A percentile compares a stretch with the other conserved stretches of the same genome.
Conservation (phyloP, 2,797 vertebrate species). For the Sebastes nivosus region DNA sequence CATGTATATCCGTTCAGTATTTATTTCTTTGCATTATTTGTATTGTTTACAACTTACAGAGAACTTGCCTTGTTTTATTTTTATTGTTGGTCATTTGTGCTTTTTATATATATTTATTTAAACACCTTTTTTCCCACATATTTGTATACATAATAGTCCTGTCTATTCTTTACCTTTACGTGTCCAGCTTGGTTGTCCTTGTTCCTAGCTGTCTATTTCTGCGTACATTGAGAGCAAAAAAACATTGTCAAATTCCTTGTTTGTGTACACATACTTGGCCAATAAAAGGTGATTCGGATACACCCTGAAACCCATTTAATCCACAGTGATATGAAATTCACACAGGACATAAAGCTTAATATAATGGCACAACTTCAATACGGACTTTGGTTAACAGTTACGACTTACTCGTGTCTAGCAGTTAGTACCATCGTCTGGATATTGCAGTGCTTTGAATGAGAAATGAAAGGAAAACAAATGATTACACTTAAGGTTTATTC, state of each 20-base stretch:
- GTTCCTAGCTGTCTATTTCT: not conserved
- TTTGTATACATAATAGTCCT: not conserved
- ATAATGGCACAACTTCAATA: slow-evolving; percentile 21
- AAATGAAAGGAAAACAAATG: slow-evolving; percentile 70
- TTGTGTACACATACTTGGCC: not conserved
- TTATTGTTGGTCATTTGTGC: not conserved
- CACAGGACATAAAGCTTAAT: slow-evolving; percentile 22
- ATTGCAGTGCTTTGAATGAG: slow-evolving; percentile 29
- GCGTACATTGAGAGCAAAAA: not conserved
- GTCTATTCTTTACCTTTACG: not conserved
- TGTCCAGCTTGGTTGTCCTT: not conserved
- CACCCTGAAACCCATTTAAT: slow-evolving; percentile 49
- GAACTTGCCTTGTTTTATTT: not conserved
- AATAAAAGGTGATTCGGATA: slow-evolving; percentile 14
- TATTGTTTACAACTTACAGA: not conserved
- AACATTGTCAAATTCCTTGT: not conserved
- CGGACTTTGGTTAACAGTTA: slow-evolving; percentile 41
- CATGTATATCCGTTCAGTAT: not conserved
- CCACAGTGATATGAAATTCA: slow-evolving; percentile 43
- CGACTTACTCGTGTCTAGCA: not conserved
- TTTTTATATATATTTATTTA: not conserved
- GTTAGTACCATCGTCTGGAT: slow-evolving; percentile 32
- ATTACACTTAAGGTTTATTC: slow-evolving; percentile 86
- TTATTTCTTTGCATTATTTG: not conserved
- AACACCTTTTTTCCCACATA: no score